Percentiles rank a stretch among this genome's conserved stretches.
Conservation (phyloP, 2,113 vertebrate genomes). For the Grammomys dolichurus region DNA sequence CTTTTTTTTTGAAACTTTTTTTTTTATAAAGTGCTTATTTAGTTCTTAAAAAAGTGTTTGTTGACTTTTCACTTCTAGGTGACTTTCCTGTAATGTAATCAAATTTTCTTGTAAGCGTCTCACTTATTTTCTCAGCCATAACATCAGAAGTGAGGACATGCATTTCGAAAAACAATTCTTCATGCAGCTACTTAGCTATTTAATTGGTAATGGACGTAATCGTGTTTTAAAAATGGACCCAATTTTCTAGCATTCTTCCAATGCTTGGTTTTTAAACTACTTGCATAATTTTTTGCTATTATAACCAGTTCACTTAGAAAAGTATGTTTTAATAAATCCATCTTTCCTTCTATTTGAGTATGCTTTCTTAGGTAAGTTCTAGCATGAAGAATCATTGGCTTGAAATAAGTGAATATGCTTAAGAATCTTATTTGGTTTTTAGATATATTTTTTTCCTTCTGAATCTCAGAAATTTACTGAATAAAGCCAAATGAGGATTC, state of each 20-base stretch:
- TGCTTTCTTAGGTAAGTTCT: neutral
- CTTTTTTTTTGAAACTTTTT: neutral
- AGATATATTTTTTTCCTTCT: neutral
- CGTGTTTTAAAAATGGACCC: neutral
- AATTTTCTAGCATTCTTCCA: neutral
- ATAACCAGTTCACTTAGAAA: conserved; percentile 11
- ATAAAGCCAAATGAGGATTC: neutral
- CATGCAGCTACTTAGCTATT: neutral
- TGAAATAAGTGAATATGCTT: neutral
- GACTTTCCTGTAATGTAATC: neutral
- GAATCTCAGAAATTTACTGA: neutral
- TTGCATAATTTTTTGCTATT: conserved; percentile 32
- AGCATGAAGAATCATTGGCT: neutral
- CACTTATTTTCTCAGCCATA: neutral
- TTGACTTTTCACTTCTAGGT: conserved; percentile 2
- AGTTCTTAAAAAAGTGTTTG: neutral
- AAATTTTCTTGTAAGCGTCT: conserved; percentile 1
- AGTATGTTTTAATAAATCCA: neutral
- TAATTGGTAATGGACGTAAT: conserved; percentile 9
- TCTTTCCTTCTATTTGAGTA: neutral
- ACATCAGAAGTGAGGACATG: conserved; percentile 20
- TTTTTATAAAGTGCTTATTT: neutral
- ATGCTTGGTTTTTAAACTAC: neutral
- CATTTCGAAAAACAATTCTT: neutral
- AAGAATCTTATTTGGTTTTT: neutral